Conservation (phyloP, 2,113 vertebrate species). For the Clarias batrachus region DNA sequence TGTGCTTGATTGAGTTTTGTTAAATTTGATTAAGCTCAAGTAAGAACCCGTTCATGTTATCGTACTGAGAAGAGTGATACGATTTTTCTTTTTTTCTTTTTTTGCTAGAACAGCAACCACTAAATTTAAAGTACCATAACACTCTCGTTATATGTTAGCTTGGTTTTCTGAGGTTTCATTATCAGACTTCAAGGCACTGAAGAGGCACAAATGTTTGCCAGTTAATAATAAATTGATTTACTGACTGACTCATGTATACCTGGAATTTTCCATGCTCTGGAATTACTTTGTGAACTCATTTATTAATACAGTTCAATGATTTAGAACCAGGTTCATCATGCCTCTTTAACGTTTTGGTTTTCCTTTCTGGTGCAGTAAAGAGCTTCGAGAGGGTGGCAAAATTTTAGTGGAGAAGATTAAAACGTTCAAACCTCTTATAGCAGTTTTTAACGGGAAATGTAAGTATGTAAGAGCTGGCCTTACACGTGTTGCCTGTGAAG, state of each 20-base stretch:
- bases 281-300: not conserved
- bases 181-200: not conserved
- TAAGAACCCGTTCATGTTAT: not conserved
- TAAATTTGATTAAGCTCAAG: too few species aligned
- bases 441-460: conserved; percentile 99
- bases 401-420: conserved; percentile 95
- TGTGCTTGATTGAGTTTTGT: too few species aligned
- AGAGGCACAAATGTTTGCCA: not conserved
- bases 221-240: not conserved
- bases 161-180: not conserved
- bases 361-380: conserved; percentile 80
- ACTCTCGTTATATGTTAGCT: not conserved
- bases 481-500: not conserved
- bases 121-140: not conserved
- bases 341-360: conserved; percentile 28
- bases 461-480: conserved; percentile 56
- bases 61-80: not conserved
- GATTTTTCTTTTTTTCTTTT: not conserved
- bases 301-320: not conserved
- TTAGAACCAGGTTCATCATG: not conserved
- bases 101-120: not conserved
- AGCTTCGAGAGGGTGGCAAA: conserved; percentile 94
- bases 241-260: not conserved
- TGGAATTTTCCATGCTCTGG: not conserved
- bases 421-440: conserved; percentile 92